phyloP scores from a whole-genome alignment of 1,140 invertebrate species.

The Carcinoscorpius rotundicauda region DNA sequence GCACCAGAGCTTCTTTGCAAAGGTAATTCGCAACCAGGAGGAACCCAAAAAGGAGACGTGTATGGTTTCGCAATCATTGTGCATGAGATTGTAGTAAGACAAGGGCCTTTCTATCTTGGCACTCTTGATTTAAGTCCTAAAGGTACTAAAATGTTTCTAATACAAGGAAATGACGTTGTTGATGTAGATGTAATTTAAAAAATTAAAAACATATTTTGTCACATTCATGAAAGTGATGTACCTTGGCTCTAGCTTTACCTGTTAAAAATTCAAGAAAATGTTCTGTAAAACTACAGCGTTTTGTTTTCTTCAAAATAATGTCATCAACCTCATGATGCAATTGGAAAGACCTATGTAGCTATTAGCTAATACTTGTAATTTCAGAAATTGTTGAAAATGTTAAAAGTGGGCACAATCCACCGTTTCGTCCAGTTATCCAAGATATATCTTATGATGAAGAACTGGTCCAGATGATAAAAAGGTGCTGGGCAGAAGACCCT shows the following conservation, averaged over 20 bases:
- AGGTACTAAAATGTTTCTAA: conserved; percentile 14
- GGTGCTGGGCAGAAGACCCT: conserved; percentile 74
- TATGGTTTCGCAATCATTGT: conserved; percentile 92
- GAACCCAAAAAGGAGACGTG: conserved; percentile 80
- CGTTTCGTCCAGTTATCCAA: conserved; percentile 62
- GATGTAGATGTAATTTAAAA: no score
- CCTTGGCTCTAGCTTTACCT: no score
- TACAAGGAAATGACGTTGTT: no score
- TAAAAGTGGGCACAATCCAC: conserved; percentile 58
- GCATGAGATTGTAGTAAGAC: conserved; percentile 81
- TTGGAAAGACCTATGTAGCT: no score
- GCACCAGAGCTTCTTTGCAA: conserved; percentile 80
- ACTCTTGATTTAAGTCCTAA: conserved; percentile 16
- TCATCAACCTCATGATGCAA: no score
- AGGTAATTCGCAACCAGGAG: conserved; percentile 53
- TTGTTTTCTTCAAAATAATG: no score
- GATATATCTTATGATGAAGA: conserved; percentile 56
- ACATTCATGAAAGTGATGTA: no score
- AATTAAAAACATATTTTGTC: no score
- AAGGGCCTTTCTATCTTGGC: conserved; percentile 70
- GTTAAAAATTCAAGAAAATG: no score
- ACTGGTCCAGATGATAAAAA: conserved; percentile 58
- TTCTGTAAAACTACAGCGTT: no score
- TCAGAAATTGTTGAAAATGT: conserved; percentile 78
- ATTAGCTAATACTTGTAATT: conserved; percentile 15